Percentiles rank a stretch among this genome's conserved stretches.
Conservation (phyloP, 2,888 invertebrate species). For the Thysanoteuthis rhombus region DNA sequence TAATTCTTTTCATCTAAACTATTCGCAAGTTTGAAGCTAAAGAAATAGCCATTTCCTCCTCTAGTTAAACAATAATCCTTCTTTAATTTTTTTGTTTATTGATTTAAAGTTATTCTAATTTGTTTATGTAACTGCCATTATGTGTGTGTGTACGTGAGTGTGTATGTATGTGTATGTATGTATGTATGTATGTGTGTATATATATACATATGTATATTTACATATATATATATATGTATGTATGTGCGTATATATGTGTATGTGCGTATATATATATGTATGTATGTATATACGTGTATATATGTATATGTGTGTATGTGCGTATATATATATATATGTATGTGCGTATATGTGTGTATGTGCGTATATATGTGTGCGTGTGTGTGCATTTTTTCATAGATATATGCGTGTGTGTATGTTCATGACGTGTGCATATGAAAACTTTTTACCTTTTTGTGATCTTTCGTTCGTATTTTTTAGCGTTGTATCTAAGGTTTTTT, state of each 20-base stretch:
- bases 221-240: neutral
- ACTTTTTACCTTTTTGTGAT: neutral
- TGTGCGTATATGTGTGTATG: neutral
- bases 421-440: neutral
- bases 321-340: neutral
- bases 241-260: neutral
- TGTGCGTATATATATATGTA: neutral
- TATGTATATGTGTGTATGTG: neutral
- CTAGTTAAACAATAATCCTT: no score
- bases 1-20: no score
- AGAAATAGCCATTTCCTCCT: no score
- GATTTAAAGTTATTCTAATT: neutral
- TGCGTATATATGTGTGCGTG: neutral
- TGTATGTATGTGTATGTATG: neutral
- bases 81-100: no score
- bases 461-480: no score
- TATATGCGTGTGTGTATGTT: neutral
- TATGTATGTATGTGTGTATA: neutral
- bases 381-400: no score
- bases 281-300: neutral
- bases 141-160: neutral
- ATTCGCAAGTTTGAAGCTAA: no score
- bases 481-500: no score
- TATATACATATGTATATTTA: neutral
- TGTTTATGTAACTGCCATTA: neutral